Evolutionary conservation across 2,888 invertebrate species (phyloP).

Genomic region (Zonitis immaculata): DNA sequence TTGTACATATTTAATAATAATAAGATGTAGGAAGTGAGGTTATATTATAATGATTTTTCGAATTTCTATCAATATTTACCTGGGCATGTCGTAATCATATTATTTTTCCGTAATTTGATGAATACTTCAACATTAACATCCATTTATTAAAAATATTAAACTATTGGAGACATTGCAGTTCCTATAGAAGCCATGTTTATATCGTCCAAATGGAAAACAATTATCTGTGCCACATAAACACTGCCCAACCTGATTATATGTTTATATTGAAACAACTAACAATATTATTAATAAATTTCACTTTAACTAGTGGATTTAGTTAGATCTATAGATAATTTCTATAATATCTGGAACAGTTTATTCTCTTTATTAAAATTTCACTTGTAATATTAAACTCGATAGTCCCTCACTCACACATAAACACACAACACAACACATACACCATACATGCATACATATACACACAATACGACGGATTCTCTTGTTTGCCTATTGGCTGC

Average conservation of each 20-base stretch:
- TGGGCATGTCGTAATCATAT: constrained; percentile 45
- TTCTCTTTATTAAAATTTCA: constrained; percentile 4
- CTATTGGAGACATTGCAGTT: constrained; percentile 25
- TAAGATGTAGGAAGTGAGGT: constrained; percentile 18
- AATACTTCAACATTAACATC: constrained; percentile 24
- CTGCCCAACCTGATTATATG: constrained; percentile 2
- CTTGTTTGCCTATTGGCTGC: constrained; percentile 16
- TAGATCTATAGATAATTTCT: constrained; percentile 3
- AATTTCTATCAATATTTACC: constrained; percentile 32
- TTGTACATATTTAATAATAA: constrained; percentile 3
- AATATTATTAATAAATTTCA: neutral
- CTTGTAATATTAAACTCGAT: neutral
- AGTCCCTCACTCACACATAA: neutral
- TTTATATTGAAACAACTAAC: neutral
- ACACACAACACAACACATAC: constrained; percentile 12
- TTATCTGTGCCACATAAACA: constrained; percentile 30
- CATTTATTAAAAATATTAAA: constrained; percentile 26
- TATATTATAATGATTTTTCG: constrained; percentile 16
- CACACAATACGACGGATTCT: constrained; percentile 18
- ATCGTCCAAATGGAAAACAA: constrained; percentile 35
- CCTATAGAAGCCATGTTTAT: constrained; percentile 48
- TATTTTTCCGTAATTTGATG: constrained; percentile 22
- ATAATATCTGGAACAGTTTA: neutral
- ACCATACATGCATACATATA: neutral
- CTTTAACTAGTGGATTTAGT: neutral